These are phyloP conservation scores for Electrophaes corylata DNA, from an alignment of 2,888 invertebrate genomes.

Conservation along the genomic window DNA sequence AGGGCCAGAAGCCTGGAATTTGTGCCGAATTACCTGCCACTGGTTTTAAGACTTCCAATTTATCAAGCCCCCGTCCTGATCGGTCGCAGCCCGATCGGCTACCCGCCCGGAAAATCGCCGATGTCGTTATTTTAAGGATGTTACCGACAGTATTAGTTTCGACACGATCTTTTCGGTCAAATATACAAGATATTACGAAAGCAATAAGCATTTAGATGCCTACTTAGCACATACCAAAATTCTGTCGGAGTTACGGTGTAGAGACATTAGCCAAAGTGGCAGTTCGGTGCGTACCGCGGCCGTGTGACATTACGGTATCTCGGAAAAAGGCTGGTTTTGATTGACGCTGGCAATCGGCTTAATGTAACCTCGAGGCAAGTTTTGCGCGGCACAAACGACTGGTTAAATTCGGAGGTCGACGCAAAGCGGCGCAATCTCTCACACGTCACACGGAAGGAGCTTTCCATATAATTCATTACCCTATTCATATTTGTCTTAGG, in stretches of 20 bases:
- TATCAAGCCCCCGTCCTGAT: constrained; percentile 79
- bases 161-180: constrained; percentile 41
- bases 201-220: constrained; percentile 51
- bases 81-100: constrained; percentile 58
- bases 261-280: constrained; percentile 58
- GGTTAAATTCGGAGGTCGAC: constrained; percentile 82
- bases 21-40: constrained; percentile 86
- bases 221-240: constrained; percentile 48
- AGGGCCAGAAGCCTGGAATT: constrained; percentile 71
- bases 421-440: constrained; percentile 82
- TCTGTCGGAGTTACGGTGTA: constrained; percentile 36
- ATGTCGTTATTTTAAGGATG: constrained; percentile 61
- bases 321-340: constrained; percentile 79
- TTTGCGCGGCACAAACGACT: constrained; percentile 78
- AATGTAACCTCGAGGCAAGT: constrained; percentile 82
- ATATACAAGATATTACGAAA: constrained; percentile 52
- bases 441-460: constrained; percentile 79
- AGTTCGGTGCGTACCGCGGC: constrained; percentile 42
- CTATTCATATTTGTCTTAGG: constrained; percentile 82
- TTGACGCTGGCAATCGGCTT: constrained; percentile 82
- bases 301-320: constrained; percentile 64
- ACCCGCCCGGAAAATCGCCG: constrained; percentile 66
- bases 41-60: constrained; percentile 86
- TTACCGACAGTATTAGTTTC: constrained; percentile 53
- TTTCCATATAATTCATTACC: constrained; percentile 82